Base-by-base conservation (phyloP, 1,140 invertebrate species). In the Mactra quadrangularis region DNA sequence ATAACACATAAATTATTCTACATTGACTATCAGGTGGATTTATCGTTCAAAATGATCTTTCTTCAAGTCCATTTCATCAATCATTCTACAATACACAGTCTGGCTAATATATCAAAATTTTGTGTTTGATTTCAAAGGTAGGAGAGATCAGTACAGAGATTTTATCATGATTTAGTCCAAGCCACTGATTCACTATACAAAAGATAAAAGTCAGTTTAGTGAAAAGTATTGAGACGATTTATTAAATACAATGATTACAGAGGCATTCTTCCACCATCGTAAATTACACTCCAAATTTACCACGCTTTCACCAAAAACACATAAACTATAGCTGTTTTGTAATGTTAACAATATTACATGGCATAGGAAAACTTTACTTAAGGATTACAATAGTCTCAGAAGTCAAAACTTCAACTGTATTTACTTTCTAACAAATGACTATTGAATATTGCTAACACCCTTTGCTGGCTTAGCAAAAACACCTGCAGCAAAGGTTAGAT, bases 41-140 rank as follows among this genome's bases (percentile, higher is more conserved):
- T 81, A 70, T 71, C 66, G 27, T 60, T 41, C 6, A 41, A n/a
- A 64, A 76, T 47, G 62, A 62, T 62, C 57, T 27, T 64, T 62
- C 52, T 76, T 62, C 38, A 41, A 33, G 53, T 29, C 55, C 74
- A 60, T 33, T 62, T 50, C 74, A 60, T 76, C 57, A 60, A 76
- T 76, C 74, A 76, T 11, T 19, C 41, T 22, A 76, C 74, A 76
- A 76, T 62, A 60, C n/a, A 13, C n/a, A 50, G 55, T 13, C 38
- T 60, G 22, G 64, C 7, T 25, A 9, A 76, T 76, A 62, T 60
- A 76, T 76, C 74, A 62, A 62, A 52, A 22, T 41, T 35, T 50
- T 60, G 74, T 62, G 55, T 76, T 62, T 3, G 38, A 76, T 76
- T 76, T 76, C 74, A 76, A 76, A 75, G 71, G 22, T 19, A n/a